Evolutionary conservation across 2,113 vertebrate genomes (phyloP).

Genomic region (Dasypus novemcinctus): DNA sequence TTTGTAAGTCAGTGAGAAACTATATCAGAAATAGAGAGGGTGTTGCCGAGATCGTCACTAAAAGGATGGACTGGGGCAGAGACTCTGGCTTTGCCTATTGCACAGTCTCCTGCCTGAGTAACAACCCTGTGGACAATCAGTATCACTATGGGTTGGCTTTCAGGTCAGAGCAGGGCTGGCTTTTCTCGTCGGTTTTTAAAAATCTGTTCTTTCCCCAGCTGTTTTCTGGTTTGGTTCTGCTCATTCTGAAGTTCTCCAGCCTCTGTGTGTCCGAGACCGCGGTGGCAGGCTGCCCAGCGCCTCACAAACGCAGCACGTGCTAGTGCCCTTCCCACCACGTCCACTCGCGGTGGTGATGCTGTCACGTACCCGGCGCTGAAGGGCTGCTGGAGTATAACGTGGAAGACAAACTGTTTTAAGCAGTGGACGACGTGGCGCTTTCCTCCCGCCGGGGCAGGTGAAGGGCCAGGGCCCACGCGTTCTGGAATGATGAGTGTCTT

Average conservation of each 20-base stretch:
- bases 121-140: background rate
- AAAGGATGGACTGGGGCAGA: background rate
- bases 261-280: background rate
- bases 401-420: slow-evolving; percentile 42
- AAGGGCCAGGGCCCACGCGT: background rate
- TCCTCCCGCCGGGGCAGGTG: background rate
- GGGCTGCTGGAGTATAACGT: slow-evolving; percentile 21
- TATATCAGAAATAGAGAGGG: background rate
- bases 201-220: fast-evolving
- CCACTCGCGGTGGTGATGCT: slow-evolving; percentile 25
- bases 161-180: background rate
- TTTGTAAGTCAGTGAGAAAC: background rate
- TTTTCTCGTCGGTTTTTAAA: background rate
- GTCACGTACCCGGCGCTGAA: slow-evolving; percentile 45
- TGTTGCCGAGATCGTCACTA: background rate
- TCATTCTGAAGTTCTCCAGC: background rate
- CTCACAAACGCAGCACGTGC: slow-evolving; percentile 19
- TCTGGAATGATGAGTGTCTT: background rate
- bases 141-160: background rate
- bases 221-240: background rate
- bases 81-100: background rate
- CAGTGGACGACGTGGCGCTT: background rate
- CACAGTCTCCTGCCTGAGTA: background rate
- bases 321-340: slow-evolving; percentile 33
- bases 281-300: slow-evolving; percentile 6